phyloP scores from a whole-genome alignment of 2,888 invertebrate species.

The Phalera bucephala region DNA sequence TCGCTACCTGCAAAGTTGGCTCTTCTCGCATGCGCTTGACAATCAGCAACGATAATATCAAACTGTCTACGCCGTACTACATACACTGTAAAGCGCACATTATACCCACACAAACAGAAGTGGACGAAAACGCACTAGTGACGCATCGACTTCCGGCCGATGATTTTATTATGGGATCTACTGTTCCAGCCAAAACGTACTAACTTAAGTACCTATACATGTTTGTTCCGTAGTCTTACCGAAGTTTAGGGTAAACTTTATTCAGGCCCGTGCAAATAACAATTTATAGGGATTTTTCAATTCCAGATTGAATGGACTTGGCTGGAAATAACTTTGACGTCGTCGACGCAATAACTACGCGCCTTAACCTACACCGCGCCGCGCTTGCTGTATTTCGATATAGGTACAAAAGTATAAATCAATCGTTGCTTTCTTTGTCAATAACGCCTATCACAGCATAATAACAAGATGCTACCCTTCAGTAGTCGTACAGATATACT shows the following conservation, averaged over 20 bases:
- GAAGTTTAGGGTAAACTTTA: too few relatives aligned
- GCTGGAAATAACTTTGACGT: not conserved
- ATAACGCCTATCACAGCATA: too few relatives aligned
- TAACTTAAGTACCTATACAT: constrained; percentile 28
- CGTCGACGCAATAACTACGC: constrained; percentile 2
- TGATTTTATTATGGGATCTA: constrained; percentile 78
- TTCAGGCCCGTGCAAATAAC: too few relatives aligned
- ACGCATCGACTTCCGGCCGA: constrained; percentile 80
- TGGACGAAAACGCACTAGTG: constrained; percentile 75
- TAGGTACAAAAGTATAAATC: constrained; percentile 23
- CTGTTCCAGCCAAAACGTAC: constrained; percentile 51
- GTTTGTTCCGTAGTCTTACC: not conserved
- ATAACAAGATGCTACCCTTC: too few relatives aligned
- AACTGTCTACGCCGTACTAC: constrained; percentile 39
- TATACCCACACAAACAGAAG: constrained; percentile 66
- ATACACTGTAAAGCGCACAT: constrained; percentile 41
- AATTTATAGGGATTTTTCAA: not conserved
- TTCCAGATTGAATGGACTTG: constrained; percentile 4
- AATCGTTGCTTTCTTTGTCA: constrained; percentile 24
- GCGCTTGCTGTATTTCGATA: constrained; percentile 18
- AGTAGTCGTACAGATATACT: too few relatives aligned
- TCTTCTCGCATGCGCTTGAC: constrained; percentile 27
- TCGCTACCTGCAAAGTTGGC: constrained; percentile 4
- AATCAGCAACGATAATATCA: constrained; percentile 40
- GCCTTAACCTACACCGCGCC: constrained; percentile 8